A percentile compares a stretch with the other conserved stretches of the same genome.
Evolutionary conservation across 1,140 invertebrate species (phyloP).

Genomic region (Asbolus verrucosus): DNA sequence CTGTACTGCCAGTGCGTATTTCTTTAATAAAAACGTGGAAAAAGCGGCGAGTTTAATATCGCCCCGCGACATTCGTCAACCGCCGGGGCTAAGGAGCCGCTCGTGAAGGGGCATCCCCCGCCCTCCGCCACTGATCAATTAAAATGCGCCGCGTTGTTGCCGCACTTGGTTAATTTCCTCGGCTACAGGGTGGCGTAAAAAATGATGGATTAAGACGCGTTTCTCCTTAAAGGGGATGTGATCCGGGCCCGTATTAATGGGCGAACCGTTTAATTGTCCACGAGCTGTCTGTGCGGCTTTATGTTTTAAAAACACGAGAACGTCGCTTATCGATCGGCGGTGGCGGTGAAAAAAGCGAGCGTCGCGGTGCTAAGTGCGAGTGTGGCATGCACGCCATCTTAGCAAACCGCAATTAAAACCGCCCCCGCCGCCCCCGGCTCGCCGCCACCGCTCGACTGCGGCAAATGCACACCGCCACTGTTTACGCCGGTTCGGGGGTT

Average conservation of each 20-base stretch:
- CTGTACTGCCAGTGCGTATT: too few relatives aligned
- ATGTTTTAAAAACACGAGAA: conserved; percentile 64
- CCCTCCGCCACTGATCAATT: conserved; percentile 19
- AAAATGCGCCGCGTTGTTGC: conserved; percentile 30
- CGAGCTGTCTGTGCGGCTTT: conserved; percentile 55
- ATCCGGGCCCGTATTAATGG: conserved; percentile 28
- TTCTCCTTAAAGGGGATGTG: conserved; percentile 31
- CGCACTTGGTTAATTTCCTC: conserved; percentile 3
- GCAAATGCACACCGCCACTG: conserved; percentile 38
- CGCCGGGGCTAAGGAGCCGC: too few relatives aligned
- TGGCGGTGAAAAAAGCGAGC: conserved; percentile 61
- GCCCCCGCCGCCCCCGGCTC: conserved; percentile 51
- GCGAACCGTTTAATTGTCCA: conserved; percentile 51
- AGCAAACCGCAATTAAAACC: conserved; percentile 66
- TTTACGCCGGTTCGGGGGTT: too few relatives aligned
- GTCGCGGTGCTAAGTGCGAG: conserved; percentile 65
- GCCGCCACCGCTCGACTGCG: conserved; percentile 39
- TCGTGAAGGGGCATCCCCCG: conserved; percentile 1
- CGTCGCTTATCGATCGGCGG: conserved; percentile 62
- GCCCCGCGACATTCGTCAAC: too few relatives aligned
- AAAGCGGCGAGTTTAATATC: too few relatives aligned
- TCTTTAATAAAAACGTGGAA: too few relatives aligned
- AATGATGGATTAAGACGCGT: conserved; percentile 28
- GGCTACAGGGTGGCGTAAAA: background rate
- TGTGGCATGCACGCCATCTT: conserved; percentile 66